phyloP scores from a whole-genome alignment of 2,888 invertebrate genomes.

The Spisula subtruncata region DNA sequence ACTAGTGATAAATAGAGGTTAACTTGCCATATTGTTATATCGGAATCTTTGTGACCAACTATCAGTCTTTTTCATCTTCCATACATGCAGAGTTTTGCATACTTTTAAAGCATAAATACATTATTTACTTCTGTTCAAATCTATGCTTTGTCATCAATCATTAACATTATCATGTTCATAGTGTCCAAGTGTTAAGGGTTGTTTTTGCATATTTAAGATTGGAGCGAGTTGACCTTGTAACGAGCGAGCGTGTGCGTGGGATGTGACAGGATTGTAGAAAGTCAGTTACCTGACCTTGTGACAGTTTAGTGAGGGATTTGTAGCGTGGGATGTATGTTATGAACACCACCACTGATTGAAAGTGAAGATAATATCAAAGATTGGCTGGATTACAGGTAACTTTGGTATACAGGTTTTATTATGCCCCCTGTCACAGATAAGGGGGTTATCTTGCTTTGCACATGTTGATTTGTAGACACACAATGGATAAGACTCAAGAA shows the following conservation, averaged over 20 bases:
- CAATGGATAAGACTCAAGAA: too few relatives aligned
- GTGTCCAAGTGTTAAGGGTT: not conserved
- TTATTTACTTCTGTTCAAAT: not conserved
- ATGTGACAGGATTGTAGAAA: not conserved
- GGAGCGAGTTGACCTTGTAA: not conserved
- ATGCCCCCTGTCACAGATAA: too few relatives aligned
- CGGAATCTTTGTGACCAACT: not conserved
- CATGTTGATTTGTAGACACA: too few relatives aligned
- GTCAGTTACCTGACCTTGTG: not conserved
- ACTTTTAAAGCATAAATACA: not conserved
- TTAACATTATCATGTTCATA: not conserved
- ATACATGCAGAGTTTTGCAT: not conserved
- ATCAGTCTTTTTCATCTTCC: not conserved
- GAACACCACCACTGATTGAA: not conserved
- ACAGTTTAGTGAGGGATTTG: not conserved
- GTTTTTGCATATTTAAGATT: not conserved
- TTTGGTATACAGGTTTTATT: not conserved
- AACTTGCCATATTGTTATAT: conserved; percentile 2
- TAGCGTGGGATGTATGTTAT: not conserved
- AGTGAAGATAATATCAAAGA: not conserved
- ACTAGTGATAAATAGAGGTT: not conserved
- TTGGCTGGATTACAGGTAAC: conserved; percentile 11
- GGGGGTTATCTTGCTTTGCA: too few relatives aligned
- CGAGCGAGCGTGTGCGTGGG: not conserved
- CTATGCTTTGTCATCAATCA: conserved; percentile 15